These are phyloP conservation scores for Morbakka virulenta DNA, from an alignment of 30 jellyfish, hydroid and myxozoan species.

Conservation along the genomic window DNA sequence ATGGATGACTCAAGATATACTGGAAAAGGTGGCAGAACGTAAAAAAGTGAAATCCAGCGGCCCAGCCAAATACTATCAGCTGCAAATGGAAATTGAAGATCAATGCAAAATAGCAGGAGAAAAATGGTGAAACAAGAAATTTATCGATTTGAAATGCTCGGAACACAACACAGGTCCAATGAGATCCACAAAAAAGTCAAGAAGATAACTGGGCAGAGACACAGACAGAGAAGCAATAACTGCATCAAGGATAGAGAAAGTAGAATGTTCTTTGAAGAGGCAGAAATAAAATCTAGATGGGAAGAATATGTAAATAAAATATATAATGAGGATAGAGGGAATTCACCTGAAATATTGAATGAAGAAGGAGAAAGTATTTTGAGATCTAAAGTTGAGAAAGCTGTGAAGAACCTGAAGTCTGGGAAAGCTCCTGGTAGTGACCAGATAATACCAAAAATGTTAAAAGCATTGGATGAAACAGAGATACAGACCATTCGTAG, in stretches of 20 bases:
- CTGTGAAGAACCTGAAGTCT: not conserved
- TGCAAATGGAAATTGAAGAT: too few species aligned
- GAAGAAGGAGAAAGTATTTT: too few species aligned
- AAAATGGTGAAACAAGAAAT: not conserved
- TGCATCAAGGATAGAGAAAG: slow-evolving; percentile 16
- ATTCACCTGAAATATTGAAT: not conserved
- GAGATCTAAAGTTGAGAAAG: slow-evolving; percentile 6
- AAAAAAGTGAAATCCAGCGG: too few species aligned
- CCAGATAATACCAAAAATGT: not conserved
- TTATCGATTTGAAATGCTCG: not conserved
- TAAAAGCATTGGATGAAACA: slow-evolving; percentile 14
- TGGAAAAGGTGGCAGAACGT: too few species aligned
- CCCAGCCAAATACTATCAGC: too few species aligned
- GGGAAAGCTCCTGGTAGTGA: not conserved
- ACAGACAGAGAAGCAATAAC: not conserved
- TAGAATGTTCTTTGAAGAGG: not conserved
- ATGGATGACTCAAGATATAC: too few species aligned
- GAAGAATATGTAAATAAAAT: slow-evolving; percentile 16
- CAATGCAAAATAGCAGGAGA: not conserved
- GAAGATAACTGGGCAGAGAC: slow-evolving; percentile 6
- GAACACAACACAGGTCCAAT: not conserved
- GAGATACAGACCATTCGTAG: not conserved
- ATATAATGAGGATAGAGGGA: slow-evolving; percentile 7
- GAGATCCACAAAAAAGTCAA: slow-evolving; percentile 29
- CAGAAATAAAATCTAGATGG: not conserved